phyloP scores from a whole-genome alignment of 2,797 vertebrate species.

The Coregonus suidteri region DNA sequence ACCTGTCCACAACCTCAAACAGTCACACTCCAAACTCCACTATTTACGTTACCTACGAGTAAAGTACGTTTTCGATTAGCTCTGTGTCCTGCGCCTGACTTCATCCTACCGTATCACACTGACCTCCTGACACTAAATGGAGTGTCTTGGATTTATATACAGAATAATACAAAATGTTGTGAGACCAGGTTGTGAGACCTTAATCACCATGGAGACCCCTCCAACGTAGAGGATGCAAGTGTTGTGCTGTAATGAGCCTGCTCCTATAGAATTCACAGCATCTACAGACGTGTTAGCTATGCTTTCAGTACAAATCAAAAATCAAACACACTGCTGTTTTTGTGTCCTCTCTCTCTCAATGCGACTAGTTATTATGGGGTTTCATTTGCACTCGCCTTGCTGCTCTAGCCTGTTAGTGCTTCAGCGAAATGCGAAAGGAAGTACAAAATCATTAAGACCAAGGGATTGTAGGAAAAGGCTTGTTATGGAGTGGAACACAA shows the following conservation, averaged over 20 bases:
- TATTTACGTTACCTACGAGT: no score
- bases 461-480: slow-evolving; percentile 12
- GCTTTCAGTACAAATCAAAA: slow-evolving; percentile 54
- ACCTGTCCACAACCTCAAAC: no score
- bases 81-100: no score
- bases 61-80: no score
- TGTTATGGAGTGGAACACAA: slow-evolving; percentile 29
- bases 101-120: no score
- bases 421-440: slow-evolving; percentile 13
- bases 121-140: no score
- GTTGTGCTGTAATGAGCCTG: slow-evolving; percentile 55
- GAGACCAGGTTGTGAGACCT: background rate
- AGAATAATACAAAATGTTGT: no score
- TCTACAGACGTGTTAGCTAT: slow-evolving; percentile 55
- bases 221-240: slow-evolving; percentile 23
- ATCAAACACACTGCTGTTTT: slow-evolving; percentile 49
- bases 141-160: no score
- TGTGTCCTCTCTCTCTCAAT: slow-evolving; percentile 32
- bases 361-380: slow-evolving; percentile 48
- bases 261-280: slow-evolving; percentile 56
- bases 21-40: no score
- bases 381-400: slow-evolving; percentile 35
- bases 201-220: slow-evolving; percentile 59
- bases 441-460: slow-evolving; percentile 20
- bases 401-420: slow-evolving; percentile 1